Base-by-base conservation (phyloP, 2,888 invertebrate species). In the Phalera bucephala region DNA sequence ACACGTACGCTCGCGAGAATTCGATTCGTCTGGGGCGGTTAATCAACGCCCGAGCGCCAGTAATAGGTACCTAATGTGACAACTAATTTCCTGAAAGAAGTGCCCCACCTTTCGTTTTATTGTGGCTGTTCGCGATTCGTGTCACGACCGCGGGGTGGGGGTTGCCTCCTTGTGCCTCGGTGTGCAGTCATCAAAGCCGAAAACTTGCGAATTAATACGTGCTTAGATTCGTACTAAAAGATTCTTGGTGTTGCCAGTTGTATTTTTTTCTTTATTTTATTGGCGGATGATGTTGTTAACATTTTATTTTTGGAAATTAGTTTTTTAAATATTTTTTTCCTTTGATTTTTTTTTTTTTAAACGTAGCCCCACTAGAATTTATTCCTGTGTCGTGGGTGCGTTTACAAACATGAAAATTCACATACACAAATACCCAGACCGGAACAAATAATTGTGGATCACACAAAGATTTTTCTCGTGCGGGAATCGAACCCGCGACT, bases 151-250 rank as follows among this genome's bases (percentile, higher is more conserved):
- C 42, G 39, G 41, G n/a, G 28, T n/a, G 2, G 9, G 5, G 17
- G 14, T 21, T 22, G 31, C 49, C 14, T 43, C 47, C 36, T 52
- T 44, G 45, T 48, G n/a, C 52, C 35, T 46, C 45, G 40, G 61
- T 68, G 70, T 73, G 77, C 77, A 79, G 67, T 81, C 78, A 81
- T 83, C 80, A 79, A 69, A 75, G 70, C 63, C 71, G 72, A 76
- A 80, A 82, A 83, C 79, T 83, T 83, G 72, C 67, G 79, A 83
- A 85, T 83, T 85, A 83, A 84, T 80, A 83, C 83, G 83, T 83
- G 82, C 77, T 74, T 73, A 70, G 80, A 74, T 80, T 82, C 59
- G 52, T 44, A 40, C 54, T 41, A 21, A 42, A 45, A 36, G 30
- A 58, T 45, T 59, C 51, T 38, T 33, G 54, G 54, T 51, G 57